Conservation (phyloP, 2,888 invertebrate species). For the Lochmaea crataegi region DNA sequence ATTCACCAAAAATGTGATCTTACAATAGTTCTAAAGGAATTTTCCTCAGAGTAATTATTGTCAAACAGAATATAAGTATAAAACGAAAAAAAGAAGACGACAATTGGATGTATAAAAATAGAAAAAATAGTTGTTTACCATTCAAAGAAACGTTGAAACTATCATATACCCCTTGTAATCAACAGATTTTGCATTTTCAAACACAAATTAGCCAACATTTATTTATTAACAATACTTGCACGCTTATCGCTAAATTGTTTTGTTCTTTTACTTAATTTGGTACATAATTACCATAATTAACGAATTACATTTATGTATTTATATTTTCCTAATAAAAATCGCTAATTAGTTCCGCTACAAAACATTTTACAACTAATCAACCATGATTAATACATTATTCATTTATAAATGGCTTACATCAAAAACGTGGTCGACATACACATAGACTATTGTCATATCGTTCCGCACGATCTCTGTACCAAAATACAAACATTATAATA, state of each 20-base stretch:
- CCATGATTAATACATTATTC: constrained; percentile 48
- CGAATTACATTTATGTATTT: constrained; percentile 41
- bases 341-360: constrained; percentile 44
- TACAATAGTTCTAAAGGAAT: no score
- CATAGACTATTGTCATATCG: constrained; percentile 38
- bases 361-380: constrained; percentile 46
- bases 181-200: background rate
- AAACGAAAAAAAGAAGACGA: no score
- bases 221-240: background rate
- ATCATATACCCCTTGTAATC: no score
- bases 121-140: no score
- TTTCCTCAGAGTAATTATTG: no score
- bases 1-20: no score
- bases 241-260: constrained; percentile 13
- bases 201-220: background rate
- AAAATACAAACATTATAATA: constrained; percentile 45
- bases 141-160: no score
- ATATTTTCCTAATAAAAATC: constrained; percentile 41
- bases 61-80: no score
- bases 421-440: constrained; percentile 46
- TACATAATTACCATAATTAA: constrained; percentile 37
- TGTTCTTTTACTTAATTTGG: constrained; percentile 37
- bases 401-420: constrained; percentile 43
- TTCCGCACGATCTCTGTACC: constrained; percentile 43
- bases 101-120: no score